Evolutionary conservation across 2,113 vertebrate genomes (phyloP), one percentile per base, ranked within the genome.

Genomic region (Heptranchias perlo): DNA sequence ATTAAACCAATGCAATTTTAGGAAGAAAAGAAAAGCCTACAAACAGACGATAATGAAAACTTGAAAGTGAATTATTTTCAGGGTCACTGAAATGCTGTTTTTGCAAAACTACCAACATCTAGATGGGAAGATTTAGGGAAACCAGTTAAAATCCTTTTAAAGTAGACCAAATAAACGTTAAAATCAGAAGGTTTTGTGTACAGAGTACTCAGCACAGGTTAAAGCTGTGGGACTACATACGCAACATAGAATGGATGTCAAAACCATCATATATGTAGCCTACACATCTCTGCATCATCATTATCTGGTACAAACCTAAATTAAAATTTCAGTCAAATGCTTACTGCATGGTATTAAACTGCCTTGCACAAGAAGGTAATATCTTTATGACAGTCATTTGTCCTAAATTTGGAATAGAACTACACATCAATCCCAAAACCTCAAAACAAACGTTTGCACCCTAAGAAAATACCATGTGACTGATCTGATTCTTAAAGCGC

Each of bases 31-130:
- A 89, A 54, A 89, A 54, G 47, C 86, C 86, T 89, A 54, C 25
- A 89, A 89, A 25, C 86, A 89, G 69, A 5, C 54, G 49, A 89
- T 89, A 89, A 89, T 89, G 86, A 89, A 89, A 54, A 89, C 52
- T 89, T 89, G 47, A 78, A 31, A 89, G 49, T 89, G 86, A 54
- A 89, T 54, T 89, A 49, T 7, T 54, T 54, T 89, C 86, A 89
- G 86, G 49, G 86, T 54, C 86, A 89, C 25, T 49, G 86, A 89
- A 89, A 52, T 52, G 44, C 31, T 52, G 54, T 89, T 54, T 49
- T 49, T 89, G 86, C 49, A 54, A 54, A 89, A 89, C 49, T 89
- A 89, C 86, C 54, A 89, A 89, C 31, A 54, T 89, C 49, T 49
- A 89, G 86, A 89, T 54, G 49, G 86, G 28, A 23, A 89, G 84